Evolutionary conservation across 2,797 vertebrate genomes (phyloP).

Genomic region (Rhabdophis nuchalis): DNA sequence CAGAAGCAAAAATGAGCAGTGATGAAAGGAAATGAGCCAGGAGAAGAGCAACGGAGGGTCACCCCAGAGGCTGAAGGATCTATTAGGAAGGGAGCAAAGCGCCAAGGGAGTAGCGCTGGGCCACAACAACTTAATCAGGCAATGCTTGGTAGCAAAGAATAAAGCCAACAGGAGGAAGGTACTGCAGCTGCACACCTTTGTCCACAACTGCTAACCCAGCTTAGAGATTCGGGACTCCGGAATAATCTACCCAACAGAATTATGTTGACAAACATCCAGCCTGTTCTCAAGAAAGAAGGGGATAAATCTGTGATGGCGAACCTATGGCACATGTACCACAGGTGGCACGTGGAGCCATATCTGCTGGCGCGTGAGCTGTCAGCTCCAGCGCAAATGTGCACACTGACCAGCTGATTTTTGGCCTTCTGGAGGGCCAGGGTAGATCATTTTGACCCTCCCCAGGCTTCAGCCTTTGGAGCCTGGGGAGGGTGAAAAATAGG

Average conservation of each 20-base stretch:
- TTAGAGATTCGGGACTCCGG: background rate
- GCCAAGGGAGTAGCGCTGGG: background rate
- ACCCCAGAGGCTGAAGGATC: background rate
- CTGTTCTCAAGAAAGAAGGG: background rate
- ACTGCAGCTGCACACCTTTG: background rate
- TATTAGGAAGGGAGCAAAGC: background rate
- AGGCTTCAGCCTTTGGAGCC: too few species aligned
- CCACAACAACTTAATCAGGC: background rate
- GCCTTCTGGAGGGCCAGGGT: too few species aligned
- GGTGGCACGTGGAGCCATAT: too few species aligned
- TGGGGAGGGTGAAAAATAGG: too few species aligned
- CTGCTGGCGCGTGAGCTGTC: too few species aligned
- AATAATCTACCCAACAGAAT: background rate
- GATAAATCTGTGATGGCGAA: too few species aligned
- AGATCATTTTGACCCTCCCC: too few species aligned
- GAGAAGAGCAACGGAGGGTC: background rate
- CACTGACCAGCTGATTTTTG: too few species aligned
- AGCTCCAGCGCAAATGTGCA: too few species aligned
- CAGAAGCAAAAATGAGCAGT: constrained; percentile 5
- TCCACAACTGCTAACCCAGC: background rate
- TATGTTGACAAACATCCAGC: background rate
- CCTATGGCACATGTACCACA: too few species aligned
- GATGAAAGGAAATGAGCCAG: background rate
- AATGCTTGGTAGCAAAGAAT: background rate
- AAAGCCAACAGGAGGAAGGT: background rate